Conservation (phyloP, 2,888 invertebrate genomes). For the Aphodius sticticus region DNA sequence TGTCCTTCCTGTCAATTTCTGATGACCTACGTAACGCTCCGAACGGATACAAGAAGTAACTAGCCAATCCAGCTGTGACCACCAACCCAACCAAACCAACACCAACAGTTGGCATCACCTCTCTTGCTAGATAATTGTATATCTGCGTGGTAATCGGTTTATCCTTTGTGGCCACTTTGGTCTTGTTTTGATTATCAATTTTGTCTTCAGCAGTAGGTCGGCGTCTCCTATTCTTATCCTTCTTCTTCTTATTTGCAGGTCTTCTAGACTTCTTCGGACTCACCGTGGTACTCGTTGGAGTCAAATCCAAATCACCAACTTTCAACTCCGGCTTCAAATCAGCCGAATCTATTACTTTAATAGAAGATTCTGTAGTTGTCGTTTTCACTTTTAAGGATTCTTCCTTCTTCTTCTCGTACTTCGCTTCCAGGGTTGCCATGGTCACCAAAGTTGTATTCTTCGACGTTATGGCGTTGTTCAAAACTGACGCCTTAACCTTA, state of each 20-base stretch:
- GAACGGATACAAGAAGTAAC: constrained; percentile 80
- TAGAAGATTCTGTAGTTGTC: constrained; percentile 41
- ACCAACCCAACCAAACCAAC: constrained; percentile 79
- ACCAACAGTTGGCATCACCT: constrained; percentile 83
- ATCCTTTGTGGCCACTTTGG: constrained; percentile 53
- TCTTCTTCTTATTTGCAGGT: constrained; percentile 65
- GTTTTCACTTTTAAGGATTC: constrained; percentile 33
- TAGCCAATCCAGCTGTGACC: constrained; percentile 77
- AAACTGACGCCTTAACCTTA: constrained; percentile 70
- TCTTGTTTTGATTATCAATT: constrained; percentile 50
- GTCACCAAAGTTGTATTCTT: constrained; percentile 56
- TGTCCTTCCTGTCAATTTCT: constrained; percentile 71
- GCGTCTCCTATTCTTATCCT: constrained; percentile 68
- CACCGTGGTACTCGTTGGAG: constrained; percentile 37
- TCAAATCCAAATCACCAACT: constrained; percentile 53
- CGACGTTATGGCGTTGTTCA: constrained; percentile 64
- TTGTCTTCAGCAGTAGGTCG: constrained; percentile 63
- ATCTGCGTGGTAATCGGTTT: constrained; percentile 77
- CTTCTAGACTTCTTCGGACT: constrained; percentile 48
- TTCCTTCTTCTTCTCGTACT: constrained; percentile 9
- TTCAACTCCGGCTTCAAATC: constrained; percentile 53
- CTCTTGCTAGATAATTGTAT: constrained; percentile 79
- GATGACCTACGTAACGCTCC: constrained; percentile 72
- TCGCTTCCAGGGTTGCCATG: constrained; percentile 40
- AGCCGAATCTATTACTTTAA: not conserved